Evolutionary conservation across 2,113 vertebrate genomes (phyloP), one percentile per base, ranked within the genome.

Genomic region (Salvelinus fontinalis): DNA sequence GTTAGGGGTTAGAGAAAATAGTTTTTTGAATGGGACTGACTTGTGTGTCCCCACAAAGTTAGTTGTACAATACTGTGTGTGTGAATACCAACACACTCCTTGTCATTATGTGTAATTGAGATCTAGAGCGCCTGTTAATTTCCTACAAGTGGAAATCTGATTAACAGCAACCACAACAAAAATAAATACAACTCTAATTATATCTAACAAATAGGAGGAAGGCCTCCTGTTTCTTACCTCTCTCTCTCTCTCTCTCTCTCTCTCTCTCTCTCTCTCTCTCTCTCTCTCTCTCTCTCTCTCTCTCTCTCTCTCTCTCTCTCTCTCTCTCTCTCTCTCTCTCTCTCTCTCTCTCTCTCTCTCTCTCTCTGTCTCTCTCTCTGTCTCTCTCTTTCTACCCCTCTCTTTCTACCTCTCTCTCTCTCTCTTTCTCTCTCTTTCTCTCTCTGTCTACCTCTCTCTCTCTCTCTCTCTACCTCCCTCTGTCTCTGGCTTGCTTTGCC

Each of bases 401-500:
- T 31, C 4, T 4, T 4, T 31, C 29, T 24, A 24, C 24, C 24
- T 29, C 4, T 31, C 34, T 2, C 6, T 8, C 34, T 34, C 34
- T 8, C 0, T 31, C 29, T 27, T 2, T 3, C 27, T 0, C 5
- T 5, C 5, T 1, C 1, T 31, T 5, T 5, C 5, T 31, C 5
- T 5, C 29, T 5, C 5, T 31, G 5, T 31, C 5, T 1, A 0
- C 4, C 31, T 31, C 31, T 31, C 5, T 31, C 31, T 34, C 34
- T 7, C 34, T 9, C 2, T 9, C 34, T 39, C 34, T 9, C 3
- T 49, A 2, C 11, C 22, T 66, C n/a, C n/a, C 66, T 48, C 62
- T 26, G 12, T 71, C 18, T 24, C 29, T 75, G 70, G 34, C 44
- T n/a, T 24, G 83, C 87, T 90, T 83, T 85, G 87, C 88, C 83